These are phyloP conservation scores for Colinus virginianus DNA, from an alignment of 2,113 vertebrate genomes.

Conservation along the genomic window DNA sequence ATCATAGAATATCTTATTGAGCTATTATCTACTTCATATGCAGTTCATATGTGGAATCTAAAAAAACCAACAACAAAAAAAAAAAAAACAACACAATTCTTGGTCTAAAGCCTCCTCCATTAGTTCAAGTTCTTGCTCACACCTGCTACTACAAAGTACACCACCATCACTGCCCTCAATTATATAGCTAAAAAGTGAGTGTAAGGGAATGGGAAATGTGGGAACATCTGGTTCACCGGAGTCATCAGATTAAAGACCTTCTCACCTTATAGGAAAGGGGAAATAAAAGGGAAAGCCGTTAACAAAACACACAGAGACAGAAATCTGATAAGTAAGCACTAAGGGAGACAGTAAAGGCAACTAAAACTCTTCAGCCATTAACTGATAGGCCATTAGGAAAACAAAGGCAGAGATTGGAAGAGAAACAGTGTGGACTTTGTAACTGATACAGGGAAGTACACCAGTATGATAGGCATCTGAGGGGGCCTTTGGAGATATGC, in stretches of 20 bases:
- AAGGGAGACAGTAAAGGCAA: neutral
- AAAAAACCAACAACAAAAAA: neutral
- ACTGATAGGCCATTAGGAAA: neutral
- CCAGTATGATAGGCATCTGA: accelerated
- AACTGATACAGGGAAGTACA: neutral
- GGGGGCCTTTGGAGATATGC: accelerated
- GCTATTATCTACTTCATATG: neutral
- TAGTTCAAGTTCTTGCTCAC: neutral
- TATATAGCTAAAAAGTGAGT: accelerated
- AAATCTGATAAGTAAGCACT: neutral
- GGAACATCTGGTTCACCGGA: neutral
- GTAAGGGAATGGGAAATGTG: neutral
- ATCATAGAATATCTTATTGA: neutral
- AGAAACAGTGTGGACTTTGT: neutral
- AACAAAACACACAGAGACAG: neutral
- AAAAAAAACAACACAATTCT: neutral
- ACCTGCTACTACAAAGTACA: neutral
- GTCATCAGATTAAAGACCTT: neutral
- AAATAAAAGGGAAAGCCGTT: neutral
- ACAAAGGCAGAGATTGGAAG: neutral
- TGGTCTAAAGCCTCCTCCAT: neutral
- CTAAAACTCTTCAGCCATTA: neutral
- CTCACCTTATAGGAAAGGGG: neutral
- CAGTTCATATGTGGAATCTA: neutral
- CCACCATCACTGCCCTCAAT: neutral